Conservation (phyloP, 2,797 vertebrate species). For the Acanthornis magna region DNA sequence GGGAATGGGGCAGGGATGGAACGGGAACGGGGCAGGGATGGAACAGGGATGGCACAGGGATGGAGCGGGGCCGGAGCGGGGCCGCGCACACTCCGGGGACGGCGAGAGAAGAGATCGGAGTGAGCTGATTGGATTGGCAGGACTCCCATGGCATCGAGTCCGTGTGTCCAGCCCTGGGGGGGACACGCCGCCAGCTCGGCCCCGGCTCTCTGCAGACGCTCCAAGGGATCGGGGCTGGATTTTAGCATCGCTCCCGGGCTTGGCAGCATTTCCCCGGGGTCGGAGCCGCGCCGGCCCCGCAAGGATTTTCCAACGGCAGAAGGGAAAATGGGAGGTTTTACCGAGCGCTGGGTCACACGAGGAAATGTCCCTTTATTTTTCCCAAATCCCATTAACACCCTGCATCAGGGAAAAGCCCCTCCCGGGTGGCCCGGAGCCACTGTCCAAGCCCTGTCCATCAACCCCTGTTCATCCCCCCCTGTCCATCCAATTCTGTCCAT, state of each 20-base stretch:
- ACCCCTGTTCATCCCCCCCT: no score
- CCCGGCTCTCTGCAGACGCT: background rate
- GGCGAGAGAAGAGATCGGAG: background rate
- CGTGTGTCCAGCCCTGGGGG: background rate
- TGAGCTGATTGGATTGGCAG: conserved; percentile 67
- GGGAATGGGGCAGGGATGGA: background rate
- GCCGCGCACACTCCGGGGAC: background rate
- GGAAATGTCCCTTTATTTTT: background rate
- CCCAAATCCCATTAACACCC: background rate
- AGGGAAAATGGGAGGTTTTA: background rate
- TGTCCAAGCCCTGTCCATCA: no score
- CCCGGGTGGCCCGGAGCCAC: no score
- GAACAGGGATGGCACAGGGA: background rate
- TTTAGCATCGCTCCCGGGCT: background rate
- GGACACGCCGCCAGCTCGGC: background rate
- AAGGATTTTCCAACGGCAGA: background rate
- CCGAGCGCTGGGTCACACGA: background rate
- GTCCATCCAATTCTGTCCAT: no score
- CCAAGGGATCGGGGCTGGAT: background rate
- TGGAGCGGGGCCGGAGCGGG: no score
- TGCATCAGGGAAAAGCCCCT: background rate
- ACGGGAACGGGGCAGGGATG: fast-evolving
- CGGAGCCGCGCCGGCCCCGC: background rate
- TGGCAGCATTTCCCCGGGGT: fast-evolving
- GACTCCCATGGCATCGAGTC: conserved; percentile 29